Percentiles rank a stretch among this genome's conserved stretches.
Evolutionary conservation across 2,113 vertebrate species (phyloP).

Genomic region (Pungitius pungitius): DNA sequence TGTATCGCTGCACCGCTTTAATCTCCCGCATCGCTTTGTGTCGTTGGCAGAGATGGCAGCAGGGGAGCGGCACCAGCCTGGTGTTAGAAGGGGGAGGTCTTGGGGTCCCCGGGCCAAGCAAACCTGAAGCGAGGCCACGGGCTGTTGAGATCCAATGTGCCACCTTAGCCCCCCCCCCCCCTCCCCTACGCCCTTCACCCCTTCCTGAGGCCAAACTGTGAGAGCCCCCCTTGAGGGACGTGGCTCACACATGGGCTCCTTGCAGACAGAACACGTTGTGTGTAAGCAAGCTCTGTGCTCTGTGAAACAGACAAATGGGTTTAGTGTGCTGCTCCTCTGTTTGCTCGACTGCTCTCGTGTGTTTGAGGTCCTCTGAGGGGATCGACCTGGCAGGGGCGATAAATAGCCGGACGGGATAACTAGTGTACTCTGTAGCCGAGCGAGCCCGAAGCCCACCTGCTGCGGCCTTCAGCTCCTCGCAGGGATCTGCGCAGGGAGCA

Average conservation of each 20-base stretch:
- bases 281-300: slow-evolving; percentile 40
- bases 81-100: slow-evolving; percentile 12
- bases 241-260: slow-evolving; percentile 41
- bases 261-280: slow-evolving; percentile 23
- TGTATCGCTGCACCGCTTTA: slow-evolving; percentile 13
- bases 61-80: slow-evolving; percentile 33
- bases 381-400: slow-evolving; percentile 52
- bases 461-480: slow-evolving; percentile 12
- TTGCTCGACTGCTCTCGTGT: slow-evolving; percentile 40
- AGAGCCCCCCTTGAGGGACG: slow-evolving; percentile 54
- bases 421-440: slow-evolving; percentile 54
- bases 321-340: slow-evolving; percentile 53
- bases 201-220: slow-evolving; percentile 54
- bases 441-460: slow-evolving; percentile 26
- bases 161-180: slow-evolving; percentile 20
- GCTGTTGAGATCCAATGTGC: slow-evolving; percentile 23
- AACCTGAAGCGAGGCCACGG: slow-evolving; percentile 13
- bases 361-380: slow-evolving; percentile 51
- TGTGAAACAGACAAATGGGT: slow-evolving; percentile 49
- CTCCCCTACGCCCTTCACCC: neutral
- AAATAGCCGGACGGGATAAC: slow-evolving; percentile 59
- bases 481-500: slow-evolving; percentile 45
- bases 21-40: neutral
- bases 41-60: too few species aligned
- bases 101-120: neutral